These are phyloP conservation scores for Chloroceryle amazona DNA, from an alignment of 2,797 vertebrate genomes.

Conservation along the genomic window DNA sequence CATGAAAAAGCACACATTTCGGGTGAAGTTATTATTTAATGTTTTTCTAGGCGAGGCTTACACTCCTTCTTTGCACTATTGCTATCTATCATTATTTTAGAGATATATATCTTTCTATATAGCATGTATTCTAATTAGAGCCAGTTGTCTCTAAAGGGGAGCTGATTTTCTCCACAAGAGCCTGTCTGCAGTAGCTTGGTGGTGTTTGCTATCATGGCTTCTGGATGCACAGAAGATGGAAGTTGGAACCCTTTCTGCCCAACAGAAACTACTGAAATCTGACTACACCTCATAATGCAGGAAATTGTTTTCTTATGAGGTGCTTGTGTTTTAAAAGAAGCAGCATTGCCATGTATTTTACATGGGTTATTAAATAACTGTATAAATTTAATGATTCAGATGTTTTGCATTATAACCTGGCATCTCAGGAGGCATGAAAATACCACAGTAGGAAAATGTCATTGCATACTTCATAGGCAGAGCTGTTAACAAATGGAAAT, in stretches of 20 bases:
- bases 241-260: background rate
- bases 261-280: constrained; percentile 55
- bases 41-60: background rate
- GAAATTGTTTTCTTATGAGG: constrained; percentile 67
- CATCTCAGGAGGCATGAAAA: constrained; percentile 55
- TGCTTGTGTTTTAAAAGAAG: constrained; percentile 60
- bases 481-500: constrained; percentile 52
- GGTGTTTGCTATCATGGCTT: background rate
- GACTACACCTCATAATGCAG: constrained; percentile 25
- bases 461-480: constrained; percentile 44
- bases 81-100: background rate
- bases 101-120: background rate
- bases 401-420: constrained; percentile 71
- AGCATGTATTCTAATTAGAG: background rate
- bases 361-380: constrained; percentile 61
- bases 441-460: constrained; percentile 51
- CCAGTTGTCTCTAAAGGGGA: background rate
- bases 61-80: background rate
- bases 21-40: background rate
- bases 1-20: background rate
- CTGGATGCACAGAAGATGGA: background rate
- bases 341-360: constrained; percentile 50
- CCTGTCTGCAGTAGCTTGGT: background rate
- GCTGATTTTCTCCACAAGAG: background rate
- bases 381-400: constrained; percentile 65